Base-by-base conservation (phyloP, 1,140 invertebrate species). In the Hyposmocoma kahamanoa region DNA sequence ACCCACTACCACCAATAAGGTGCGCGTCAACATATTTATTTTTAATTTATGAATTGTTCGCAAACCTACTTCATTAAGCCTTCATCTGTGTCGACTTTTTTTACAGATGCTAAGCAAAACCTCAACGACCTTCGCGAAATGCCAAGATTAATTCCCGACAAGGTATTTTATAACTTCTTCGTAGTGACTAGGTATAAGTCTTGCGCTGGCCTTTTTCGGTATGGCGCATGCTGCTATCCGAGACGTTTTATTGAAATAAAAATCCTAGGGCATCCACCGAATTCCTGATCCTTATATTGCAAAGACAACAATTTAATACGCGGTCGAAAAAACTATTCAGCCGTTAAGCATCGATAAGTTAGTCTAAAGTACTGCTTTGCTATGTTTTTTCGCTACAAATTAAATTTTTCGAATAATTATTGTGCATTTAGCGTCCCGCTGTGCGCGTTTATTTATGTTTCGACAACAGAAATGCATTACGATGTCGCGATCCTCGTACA, bases 241-340 rank as follows among this genome's bases (percentile, higher is more conserved):
- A 56, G 47, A 59, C 48, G 59, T 64, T 73, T 67, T 72, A 56
- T 75, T 68, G 50, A 66, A 74, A 75, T 75, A 77, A 80, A 73
- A 80, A 78, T 81, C 73, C 72, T 84, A 81, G 74, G 68, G 68
- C 50, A 6, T 69, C 56, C 51, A 71, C 71, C 69, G 64, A 82
- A 82, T 84, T 73, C 76, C 72, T 56, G 42, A 43, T 52, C 76
- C 72, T 66, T 77, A 76, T 84, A 82, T 72, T 75, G 77, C 73
- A 72, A 56, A 53, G 59, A 72, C 73, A 62, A 68, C 72, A 77
- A 80, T 36, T 74, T 62, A 69, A 65, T 63, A 67, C 51, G 59
- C 59, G 45, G 62, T 64, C 59, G 60, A 66, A 78, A 82, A 82
- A 67, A 70, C 34, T 58, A 63, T 60, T 58, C 52, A 62, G 51